phyloP scores from a whole-genome alignment of 2,888 invertebrate genomes.

The Cheilosia vulpina region DNA sequence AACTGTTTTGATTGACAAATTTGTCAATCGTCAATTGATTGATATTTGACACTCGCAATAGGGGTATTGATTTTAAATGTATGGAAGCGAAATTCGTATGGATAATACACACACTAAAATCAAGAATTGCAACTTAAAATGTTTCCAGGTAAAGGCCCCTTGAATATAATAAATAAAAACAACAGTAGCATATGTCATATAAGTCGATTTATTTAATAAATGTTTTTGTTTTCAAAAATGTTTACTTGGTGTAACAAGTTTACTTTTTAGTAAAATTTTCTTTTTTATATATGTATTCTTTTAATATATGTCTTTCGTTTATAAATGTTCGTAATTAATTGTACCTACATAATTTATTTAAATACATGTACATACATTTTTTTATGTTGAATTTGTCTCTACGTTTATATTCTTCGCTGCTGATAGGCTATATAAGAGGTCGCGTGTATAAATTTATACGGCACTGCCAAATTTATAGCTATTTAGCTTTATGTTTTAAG shows the following conservation, averaged over 20 bases:
- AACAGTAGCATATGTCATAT: conserved; percentile 10
- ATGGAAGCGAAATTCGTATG: no score
- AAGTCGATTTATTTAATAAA: conserved; percentile 41
- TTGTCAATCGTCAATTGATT: no score
- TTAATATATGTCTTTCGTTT: conserved; percentile 18
- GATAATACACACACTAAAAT: no score
- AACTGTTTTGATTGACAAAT: no score
- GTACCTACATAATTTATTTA: not conserved
- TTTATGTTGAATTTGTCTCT: not conserved
- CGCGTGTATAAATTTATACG: not conserved
- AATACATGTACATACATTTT: conserved; percentile 5
- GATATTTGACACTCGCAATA: no score
- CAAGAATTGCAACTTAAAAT: no score
- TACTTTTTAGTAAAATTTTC: not conserved
- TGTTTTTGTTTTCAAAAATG: conserved; percentile 36
- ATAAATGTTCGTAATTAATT: conserved; percentile 9
- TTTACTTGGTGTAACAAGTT: conserved; percentile 44
- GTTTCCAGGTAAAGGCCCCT: no score
- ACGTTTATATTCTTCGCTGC: not conserved
- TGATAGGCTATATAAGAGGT: conserved; percentile 2
- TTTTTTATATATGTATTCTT: not conserved
- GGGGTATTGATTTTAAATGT: no score
- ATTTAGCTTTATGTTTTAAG: conserved; percentile 2
- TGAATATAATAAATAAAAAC: not conserved
- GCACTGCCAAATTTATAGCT: not conserved